A percentile compares a stretch with the other conserved stretches of the same genome.
phyloP scores from a whole-genome alignment of 2,888 invertebrate genomes.

The Alviniconcha strummeri region DNA sequence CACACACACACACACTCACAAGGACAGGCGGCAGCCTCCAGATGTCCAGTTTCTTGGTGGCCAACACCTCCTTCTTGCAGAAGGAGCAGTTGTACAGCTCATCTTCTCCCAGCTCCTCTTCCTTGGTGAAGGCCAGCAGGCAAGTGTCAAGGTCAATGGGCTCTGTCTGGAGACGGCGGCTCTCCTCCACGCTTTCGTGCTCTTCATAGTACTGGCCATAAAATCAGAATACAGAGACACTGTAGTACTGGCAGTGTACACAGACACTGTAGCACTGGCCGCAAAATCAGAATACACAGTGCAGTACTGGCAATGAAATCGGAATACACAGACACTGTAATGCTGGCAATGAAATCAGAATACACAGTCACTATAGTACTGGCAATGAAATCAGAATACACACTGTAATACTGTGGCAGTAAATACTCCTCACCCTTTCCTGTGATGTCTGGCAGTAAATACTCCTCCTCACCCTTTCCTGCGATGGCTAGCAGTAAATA shows the following conservation, averaged over 20 bases:
- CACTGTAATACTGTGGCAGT: too few species aligned
- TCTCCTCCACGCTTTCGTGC: constrained; percentile 83
- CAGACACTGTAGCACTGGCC: too few species aligned
- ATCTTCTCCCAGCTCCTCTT: constrained; percentile 86
- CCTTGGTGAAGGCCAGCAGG: constrained; percentile 89
- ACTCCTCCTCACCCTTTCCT: too few species aligned
- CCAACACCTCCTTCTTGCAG: constrained; percentile 88
- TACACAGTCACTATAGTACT: too few species aligned
- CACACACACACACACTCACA: constrained; percentile 75
- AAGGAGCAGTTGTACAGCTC: constrained; percentile 89
- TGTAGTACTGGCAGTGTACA: constrained; percentile 25
- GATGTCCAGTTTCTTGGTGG: constrained; percentile 92
- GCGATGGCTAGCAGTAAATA: too few species aligned
- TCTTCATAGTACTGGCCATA: constrained; percentile 81
- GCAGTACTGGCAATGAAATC: too few species aligned
- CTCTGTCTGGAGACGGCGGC: constrained; percentile 84
- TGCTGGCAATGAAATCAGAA: constrained; percentile 75
- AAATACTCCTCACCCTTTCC: too few species aligned
- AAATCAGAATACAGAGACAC: too few species aligned
- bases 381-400: too few species aligned
- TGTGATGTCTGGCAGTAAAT: too few species aligned
- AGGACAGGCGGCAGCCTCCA: constrained; percentile 93
- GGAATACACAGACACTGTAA: too few species aligned
- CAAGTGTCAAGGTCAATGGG: constrained; percentile 90
- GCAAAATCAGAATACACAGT: too few species aligned